These are phyloP conservation scores for Dicranocentrus wangi DNA, from an alignment of 2,888 invertebrate species.

Conservation along the genomic window DNA sequence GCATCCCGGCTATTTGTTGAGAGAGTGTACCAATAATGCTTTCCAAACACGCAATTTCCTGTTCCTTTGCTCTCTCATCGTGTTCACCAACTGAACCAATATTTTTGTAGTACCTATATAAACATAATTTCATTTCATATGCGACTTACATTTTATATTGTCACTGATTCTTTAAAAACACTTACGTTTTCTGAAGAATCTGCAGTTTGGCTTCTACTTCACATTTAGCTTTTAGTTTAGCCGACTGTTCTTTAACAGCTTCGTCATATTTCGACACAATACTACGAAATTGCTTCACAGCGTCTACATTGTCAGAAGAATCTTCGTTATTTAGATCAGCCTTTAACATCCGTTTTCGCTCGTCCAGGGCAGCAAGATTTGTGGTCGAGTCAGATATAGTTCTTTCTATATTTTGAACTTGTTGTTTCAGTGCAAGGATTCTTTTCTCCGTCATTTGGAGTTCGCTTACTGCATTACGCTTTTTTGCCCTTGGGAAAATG, in stretches of 20 bases:
- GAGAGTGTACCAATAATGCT: neutral
- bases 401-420: neutral
- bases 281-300: constrained; percentile 10
- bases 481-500: too few species aligned
- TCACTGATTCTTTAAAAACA: neutral
- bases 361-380: constrained; percentile 7
- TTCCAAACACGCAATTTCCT: neutral
- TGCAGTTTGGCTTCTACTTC: constrained; percentile 16
- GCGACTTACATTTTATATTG: neutral
- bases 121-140: neutral
- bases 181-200: neutral
- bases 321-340: neutral
- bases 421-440: neutral
- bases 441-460: constrained; percentile 20
- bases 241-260: neutral
- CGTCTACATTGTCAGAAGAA: neutral
- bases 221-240: constrained; percentile 24
- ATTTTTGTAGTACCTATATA: constrained; percentile 7
- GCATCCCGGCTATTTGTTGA: neutral
- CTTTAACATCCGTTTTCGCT: neutral
- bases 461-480: neutral
- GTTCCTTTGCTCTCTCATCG: neutral
- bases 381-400: neutral
- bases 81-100: neutral
- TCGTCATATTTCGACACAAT: neutral